Base-by-base conservation (phyloP, 2,113 vertebrate species). In the Bambusicola thoracicus region DNA sequence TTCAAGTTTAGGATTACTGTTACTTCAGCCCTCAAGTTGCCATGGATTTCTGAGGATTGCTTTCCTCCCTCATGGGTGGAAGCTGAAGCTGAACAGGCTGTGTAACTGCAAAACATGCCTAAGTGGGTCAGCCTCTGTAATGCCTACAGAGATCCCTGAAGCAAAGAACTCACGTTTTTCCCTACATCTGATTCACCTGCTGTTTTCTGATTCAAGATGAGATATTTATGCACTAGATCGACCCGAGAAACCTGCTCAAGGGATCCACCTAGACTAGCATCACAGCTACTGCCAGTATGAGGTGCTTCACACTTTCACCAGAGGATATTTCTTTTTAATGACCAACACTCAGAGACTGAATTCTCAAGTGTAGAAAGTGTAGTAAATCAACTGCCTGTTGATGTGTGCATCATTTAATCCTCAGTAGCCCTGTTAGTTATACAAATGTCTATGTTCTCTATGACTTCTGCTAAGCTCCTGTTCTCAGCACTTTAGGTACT, bases 101-200 rank as follows among this genome's bases (percentile, higher is more conserved):
- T 40, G 67, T 34, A 43, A 63, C 11, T n/a, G 22, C 25, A 27
- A 73, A 27, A 14, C 13, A 10, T 13, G 36, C 27, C 36, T 67
- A 43, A 49, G 56, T 0, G 43, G 8, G 4, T 73, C 34, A 12
- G 11, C 16, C 46, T 36, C 1, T 16, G 13, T 6, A 3, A 3
- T 55, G 19, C 21, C 44, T 49, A 29, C 19, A 34, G 24, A 89
- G 11, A 49, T 6, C 13, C 15, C 40, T 66, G n/a, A 66, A 80
- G 58, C 19, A 87, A 80, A 94, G 79, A 14, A 36, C 34, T 58
- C 19, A 18, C 5, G 6, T 12, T 87, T 65, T 63, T 10, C 10
- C 8, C 11, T 43, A 0, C 46, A 40, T 53, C 81, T 87, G 25
- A 29, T 65, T 87, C 48, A 69, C 36, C 46, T 70, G 21, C 62